These are phyloP conservation scores for Drosophila sordidula DNA, from an alignment of 2,888 invertebrate species.

Conservation along the genomic window DNA sequence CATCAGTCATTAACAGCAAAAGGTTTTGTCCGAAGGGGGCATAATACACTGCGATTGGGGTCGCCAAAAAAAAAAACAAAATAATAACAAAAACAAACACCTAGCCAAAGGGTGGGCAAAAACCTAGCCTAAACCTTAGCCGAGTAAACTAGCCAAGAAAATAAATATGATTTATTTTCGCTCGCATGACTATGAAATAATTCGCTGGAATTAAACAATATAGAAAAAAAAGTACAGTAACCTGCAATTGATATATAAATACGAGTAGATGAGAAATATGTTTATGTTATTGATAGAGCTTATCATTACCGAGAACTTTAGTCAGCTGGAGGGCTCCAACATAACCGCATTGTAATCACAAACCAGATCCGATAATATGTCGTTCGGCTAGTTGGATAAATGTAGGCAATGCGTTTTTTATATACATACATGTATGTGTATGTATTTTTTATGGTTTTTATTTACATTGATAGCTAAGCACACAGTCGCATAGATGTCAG, in stretches of 20 bases:
- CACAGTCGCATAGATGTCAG: conserved; percentile 13
- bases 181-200: background rate
- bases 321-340: conserved; percentile 18
- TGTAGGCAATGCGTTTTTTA: background rate
- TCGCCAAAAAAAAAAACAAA: background rate
- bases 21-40: background rate
- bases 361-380: conserved; percentile 21
- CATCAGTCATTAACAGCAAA: conserved; percentile 53
- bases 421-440: background rate
- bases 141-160: background rate
- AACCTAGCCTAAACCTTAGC: background rate
- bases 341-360: conserved; percentile 32
- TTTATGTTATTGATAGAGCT: conserved; percentile 24
- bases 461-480: conserved; percentile 6
- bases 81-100: too few relatives aligned
- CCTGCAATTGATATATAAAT: conserved; percentile 16
- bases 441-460: background rate
- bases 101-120: background rate
- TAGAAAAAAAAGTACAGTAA: background rate
- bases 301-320: conserved; percentile 38
- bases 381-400: conserved; percentile 4
- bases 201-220: background rate
- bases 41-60: background rate
- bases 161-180: too few relatives aligned
- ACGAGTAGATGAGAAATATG: background rate